A percentile compares a stretch with the other conserved stretches of the same genome.
These are phyloP conservation scores for Ornithoptera alexandrae DNA, from an alignment of 2,888 invertebrate species.

Conservation along the genomic window DNA sequence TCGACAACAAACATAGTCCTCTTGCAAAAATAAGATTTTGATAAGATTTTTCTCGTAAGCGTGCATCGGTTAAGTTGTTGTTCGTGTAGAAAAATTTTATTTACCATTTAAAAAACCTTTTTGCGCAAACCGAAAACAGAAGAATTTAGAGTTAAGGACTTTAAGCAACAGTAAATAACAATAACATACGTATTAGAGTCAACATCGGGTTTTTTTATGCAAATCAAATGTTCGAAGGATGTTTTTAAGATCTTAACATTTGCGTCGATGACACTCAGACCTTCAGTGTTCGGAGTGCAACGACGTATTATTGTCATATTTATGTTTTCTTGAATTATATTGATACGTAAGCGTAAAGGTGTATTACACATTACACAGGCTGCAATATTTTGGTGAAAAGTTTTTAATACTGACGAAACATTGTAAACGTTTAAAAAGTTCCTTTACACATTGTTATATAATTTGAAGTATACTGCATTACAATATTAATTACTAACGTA, in stretches of 20 bases:
- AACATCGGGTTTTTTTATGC: conserved; percentile 5
- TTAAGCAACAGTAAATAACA: conserved; percentile 7
- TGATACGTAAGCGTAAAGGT: conserved; percentile 14
- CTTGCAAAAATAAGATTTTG: too few species aligned
- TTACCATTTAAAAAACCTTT: background rate
- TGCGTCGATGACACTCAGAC: background rate
- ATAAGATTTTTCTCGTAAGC: too few species aligned
- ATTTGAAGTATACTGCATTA: background rate
- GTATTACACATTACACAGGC: background rate
- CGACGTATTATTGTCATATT: conserved; percentile 3
- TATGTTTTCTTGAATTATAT: conserved; percentile 8
- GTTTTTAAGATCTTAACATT: background rate
- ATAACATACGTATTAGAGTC: conserved; percentile 2
- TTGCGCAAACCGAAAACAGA: background rate
- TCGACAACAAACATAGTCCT: too few species aligned
- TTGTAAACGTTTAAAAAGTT: background rate
- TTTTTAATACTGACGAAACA: background rate
- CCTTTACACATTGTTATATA: background rate
- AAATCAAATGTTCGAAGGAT: conserved; percentile 3
- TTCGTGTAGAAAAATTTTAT: background rate
- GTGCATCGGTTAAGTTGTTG: too few species aligned
- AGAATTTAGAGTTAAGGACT: conserved; percentile 5
- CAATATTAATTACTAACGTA: background rate
- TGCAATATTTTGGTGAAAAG: background rate
- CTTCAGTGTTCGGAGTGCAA: conserved; percentile 1